phyloP scores from a whole-genome alignment of 2,113 vertebrate species.

The Callochromis pleurospilus region DNA sequence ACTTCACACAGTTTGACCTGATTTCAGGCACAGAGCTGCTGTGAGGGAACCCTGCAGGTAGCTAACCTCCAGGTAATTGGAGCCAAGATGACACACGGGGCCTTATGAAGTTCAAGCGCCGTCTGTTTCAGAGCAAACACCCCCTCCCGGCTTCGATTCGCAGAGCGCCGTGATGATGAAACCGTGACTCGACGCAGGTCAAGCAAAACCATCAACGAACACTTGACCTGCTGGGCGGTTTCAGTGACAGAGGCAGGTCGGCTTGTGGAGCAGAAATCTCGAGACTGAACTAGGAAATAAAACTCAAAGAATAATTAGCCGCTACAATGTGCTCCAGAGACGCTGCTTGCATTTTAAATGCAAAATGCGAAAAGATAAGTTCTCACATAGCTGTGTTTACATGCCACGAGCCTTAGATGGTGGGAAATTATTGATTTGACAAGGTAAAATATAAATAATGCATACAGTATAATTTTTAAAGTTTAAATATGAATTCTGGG shows the following conservation, averaged over 20 bases:
- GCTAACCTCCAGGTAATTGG: not conserved
- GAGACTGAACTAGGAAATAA: not conserved
- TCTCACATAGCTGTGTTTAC: not conserved
- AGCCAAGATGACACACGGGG: not conserved
- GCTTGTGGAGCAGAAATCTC: not conserved
- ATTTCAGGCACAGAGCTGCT: not conserved
- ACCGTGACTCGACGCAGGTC: not conserved
- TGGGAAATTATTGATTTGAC: not conserved
- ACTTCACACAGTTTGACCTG: not conserved
- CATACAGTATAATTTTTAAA: not conserved
- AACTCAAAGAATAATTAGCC: rapidly evolving
- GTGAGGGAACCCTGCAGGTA: not conserved
- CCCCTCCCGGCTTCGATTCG: not conserved
- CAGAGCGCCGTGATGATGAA: not conserved
- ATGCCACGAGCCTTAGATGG: rapidly evolving
- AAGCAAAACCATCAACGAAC: not conserved
- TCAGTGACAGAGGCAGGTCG: not conserved
- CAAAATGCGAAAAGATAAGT: not conserved
- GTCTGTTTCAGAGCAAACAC: not conserved
- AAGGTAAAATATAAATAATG: not conserved
- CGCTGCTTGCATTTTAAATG: not conserved
- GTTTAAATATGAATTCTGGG: not conserved
- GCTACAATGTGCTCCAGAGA: rapidly evolving
- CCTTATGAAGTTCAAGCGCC: not conserved
- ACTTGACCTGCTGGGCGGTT: not conserved